Evolutionary conservation across 2,888 invertebrate species (phyloP).

Genomic region (Hirtodrosophila duncani): DNA sequence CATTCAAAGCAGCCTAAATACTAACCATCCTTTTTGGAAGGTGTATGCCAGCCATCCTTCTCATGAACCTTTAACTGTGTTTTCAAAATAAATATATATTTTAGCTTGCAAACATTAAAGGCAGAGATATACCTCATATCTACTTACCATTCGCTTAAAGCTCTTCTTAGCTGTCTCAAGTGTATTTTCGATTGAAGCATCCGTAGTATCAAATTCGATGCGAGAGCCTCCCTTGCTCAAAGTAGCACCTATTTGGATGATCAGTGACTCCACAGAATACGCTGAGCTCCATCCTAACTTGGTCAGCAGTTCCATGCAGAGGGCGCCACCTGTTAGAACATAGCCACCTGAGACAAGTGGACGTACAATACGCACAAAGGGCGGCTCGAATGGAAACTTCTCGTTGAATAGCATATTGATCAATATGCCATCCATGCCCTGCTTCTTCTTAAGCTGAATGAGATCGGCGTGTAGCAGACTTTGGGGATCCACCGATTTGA

Average conservation of each 20-base stretch:
- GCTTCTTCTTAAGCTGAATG: slow-evolving; percentile 93
- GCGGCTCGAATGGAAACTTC: slow-evolving; percentile 98
- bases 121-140: no score
- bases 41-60: slow-evolving; percentile 93
- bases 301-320: slow-evolving; percentile 99
- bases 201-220: slow-evolving; percentile 96
- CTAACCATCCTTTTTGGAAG: no score
- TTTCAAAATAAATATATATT: slow-evolving; percentile 96
- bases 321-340: slow-evolving; percentile 97
- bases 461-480: slow-evolving; percentile 97
- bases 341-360: slow-evolving; percentile 98
- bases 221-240: slow-evolving; percentile 99
- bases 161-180: not conserved
- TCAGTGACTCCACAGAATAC: slow-evolving; percentile 98
- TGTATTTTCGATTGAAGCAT: slow-evolving; percentile 83
- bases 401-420: slow-evolving; percentile 98
- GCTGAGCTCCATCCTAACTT: slow-evolving; percentile 99
- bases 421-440: slow-evolving; percentile 96
- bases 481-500: slow-evolving; percentile 98
- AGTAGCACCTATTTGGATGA: slow-evolving; percentile 99
- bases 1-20: no score
- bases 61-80: slow-evolving; percentile 99
- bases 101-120: slow-evolving; percentile 72
- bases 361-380: slow-evolving; percentile 98
- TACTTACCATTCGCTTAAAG: not conserved